A percentile compares a stretch with the other conserved stretches of the same genome.
Evolutionary conservation across 2,113 vertebrate species (phyloP).

Genomic region (Xiphophorus couchianus): DNA sequence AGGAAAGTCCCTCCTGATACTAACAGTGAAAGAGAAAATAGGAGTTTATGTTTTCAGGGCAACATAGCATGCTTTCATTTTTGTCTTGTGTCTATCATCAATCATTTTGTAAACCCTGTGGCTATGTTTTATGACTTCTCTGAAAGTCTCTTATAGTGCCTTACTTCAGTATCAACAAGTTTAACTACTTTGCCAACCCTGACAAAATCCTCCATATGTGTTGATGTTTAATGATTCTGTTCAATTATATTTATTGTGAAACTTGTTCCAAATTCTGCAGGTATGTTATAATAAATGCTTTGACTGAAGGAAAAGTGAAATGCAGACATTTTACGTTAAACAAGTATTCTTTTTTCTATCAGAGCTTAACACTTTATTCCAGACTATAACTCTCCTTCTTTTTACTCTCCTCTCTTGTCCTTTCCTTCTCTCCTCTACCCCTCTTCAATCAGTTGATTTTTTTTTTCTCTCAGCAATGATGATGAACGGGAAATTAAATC

Average conservation of each 20-base stretch:
- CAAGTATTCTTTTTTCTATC: not conserved
- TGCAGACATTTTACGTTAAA: not conserved
- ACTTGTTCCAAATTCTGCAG: not conserved
- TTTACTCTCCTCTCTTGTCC: not conserved
- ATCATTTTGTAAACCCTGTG: conserved; percentile 9
- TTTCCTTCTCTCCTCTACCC: conserved; percentile 66
- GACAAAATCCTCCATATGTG: conserved; percentile 8
- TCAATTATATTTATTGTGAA: conserved; percentile 4
- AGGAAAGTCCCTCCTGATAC: not conserved
- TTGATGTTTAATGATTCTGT: not conserved
- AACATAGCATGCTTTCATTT: not conserved
- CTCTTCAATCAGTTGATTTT: conserved; percentile 86
- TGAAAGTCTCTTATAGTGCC: not conserved
- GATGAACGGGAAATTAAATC: conserved; percentile 88
- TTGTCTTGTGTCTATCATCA: conserved; percentile 10
- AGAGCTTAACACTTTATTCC: not conserved
- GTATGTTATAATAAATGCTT: not conserved
- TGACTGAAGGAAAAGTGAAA: not conserved
- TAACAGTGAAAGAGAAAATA: not conserved
- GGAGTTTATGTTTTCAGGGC: not conserved
- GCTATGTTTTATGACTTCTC: not conserved
- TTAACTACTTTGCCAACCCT: not conserved
- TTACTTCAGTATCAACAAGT: not conserved
- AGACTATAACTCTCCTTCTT: not conserved
- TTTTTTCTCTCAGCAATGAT: conserved; percentile 83